Conservation (phyloP, 1,140 invertebrate genomes). For the Prorops nasuta region DNA sequence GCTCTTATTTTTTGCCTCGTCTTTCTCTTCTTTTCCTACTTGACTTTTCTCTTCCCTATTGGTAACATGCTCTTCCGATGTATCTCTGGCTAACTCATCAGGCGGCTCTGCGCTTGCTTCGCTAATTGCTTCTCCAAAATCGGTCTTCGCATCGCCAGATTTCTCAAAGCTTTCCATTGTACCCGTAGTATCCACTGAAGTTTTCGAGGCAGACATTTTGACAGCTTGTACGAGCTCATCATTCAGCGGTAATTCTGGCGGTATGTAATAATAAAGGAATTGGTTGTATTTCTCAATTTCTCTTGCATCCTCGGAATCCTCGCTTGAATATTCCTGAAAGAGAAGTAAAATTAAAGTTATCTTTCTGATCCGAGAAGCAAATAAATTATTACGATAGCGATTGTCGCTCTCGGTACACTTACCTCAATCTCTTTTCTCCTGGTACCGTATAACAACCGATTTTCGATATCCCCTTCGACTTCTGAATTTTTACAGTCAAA, state of each 20-base stretch:
- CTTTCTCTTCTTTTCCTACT: neutral
- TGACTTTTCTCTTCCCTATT: neutral
- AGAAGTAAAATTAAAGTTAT: neutral
- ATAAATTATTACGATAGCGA: no score
- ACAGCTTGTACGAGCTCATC: conserved; percentile 42
- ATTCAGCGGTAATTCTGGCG: conserved; percentile 54
- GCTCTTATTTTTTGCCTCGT: neutral
- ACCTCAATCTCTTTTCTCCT: no score
- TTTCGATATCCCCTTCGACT: no score
- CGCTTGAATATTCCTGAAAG: neutral
- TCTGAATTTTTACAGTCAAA: no score
- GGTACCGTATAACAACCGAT: no score
- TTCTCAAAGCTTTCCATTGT: neutral
- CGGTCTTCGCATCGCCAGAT: neutral
- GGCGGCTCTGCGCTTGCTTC: neutral
- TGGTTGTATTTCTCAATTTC: conserved; percentile 48
- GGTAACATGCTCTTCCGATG: neutral
- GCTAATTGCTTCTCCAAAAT: neutral
- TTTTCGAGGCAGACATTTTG: conserved; percentile 15
- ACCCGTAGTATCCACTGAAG: neutral
- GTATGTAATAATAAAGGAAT: conserved; percentile 58
- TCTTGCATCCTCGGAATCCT: neutral
- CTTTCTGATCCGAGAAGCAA: no score
- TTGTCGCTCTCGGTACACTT: no score
- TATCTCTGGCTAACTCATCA: neutral